Conservation (phyloP, 2,888 invertebrate species). For the Drosophila anomalata region DNA sequence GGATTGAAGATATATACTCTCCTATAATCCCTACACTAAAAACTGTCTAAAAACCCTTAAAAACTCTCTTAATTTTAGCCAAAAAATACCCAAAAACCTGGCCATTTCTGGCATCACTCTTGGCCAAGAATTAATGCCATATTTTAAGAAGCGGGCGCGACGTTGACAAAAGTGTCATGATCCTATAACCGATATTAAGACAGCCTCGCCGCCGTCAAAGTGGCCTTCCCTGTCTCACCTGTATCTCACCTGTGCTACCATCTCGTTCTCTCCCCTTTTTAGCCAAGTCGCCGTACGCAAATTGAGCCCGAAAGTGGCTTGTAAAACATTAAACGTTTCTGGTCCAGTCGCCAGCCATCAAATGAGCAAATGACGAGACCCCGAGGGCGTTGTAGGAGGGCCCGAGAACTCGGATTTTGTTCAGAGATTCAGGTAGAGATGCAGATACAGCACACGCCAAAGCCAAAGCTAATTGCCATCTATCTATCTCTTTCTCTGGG, state of each 20-base stretch:
- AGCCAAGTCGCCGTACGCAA: constrained; percentile 55
- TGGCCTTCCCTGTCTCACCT: constrained; percentile 16
- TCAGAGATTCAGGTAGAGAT: constrained; percentile 48
- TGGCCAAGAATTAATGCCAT: neutral
- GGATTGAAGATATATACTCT: too few relatives aligned
- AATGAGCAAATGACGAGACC: constrained; percentile 48
- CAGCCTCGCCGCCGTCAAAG: constrained; percentile 30
- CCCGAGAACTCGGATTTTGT: constrained; percentile 2
- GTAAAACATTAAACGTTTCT: constrained; percentile 73
- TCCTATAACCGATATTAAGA: constrained; percentile 77
- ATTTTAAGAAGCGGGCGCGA: constrained; percentile 46
- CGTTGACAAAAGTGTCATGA: constrained; percentile 72
- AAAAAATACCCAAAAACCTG: neutral
- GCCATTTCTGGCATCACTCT: constrained; percentile 1
- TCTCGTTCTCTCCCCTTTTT: neutral
- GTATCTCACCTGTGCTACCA: neutral
- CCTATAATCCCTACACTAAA: too few relatives aligned
- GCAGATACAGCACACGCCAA: constrained; percentile 69
- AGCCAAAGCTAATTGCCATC: constrained; percentile 61
- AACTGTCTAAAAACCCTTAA: too few relatives aligned
- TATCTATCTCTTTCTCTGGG: constrained; percentile 11
- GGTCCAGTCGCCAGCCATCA: constrained; percentile 47
- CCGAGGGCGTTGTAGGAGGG: constrained; percentile 23
- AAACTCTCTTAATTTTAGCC: too few relatives aligned
- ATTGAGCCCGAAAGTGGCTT: constrained; percentile 73